phyloP scores from a whole-genome alignment of 2,113 vertebrate species.

The Romanogobio albipinnatus region DNA sequence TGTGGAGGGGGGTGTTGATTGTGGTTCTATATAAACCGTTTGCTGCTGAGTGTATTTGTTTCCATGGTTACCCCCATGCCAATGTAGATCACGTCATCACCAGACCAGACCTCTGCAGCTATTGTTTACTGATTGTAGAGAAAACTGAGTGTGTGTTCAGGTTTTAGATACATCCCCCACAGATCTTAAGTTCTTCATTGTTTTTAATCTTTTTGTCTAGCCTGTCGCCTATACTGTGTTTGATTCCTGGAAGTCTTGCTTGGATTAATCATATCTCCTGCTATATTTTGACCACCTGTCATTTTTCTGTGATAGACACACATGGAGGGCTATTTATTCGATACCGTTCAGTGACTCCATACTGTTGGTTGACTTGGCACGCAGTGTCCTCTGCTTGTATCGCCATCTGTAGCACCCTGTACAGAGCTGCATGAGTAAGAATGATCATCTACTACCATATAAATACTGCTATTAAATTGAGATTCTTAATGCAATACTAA shows the following conservation, averaged over 20 bases:
- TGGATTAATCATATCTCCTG: constrained; percentile 17
- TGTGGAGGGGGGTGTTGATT: constrained; percentile 20
- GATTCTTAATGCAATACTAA: background rate
- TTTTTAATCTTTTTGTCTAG: background rate
- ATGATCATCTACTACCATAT: constrained; percentile 1
- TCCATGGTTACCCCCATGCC: constrained; percentile 50
- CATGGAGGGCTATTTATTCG: constrained; percentile 30
- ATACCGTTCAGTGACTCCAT: constrained; percentile 6
- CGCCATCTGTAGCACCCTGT: constrained; percentile 14
- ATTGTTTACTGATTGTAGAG: constrained; percentile 49
- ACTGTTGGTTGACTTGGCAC: constrained; percentile 41
- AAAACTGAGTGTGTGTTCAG: constrained; percentile 17
- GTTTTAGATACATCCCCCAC: background rate
- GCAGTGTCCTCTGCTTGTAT: constrained; percentile 16
- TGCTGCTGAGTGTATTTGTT: constrained; percentile 47
- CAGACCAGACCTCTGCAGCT: constrained; percentile 45
- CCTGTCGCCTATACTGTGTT: background rate
- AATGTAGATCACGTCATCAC: constrained; percentile 49
- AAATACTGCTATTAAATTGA: background rate
- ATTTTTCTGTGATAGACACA: constrained; percentile 26
- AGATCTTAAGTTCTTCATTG: constrained; percentile 1
- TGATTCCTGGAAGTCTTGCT: constrained; percentile 14
- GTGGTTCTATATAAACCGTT: constrained; percentile 40
- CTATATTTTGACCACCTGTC: constrained; percentile 33
- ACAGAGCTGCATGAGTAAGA: constrained; percentile 36